Conservation (phyloP, 1,140 invertebrate genomes). For the Drosophila lacteicornis region DNA sequence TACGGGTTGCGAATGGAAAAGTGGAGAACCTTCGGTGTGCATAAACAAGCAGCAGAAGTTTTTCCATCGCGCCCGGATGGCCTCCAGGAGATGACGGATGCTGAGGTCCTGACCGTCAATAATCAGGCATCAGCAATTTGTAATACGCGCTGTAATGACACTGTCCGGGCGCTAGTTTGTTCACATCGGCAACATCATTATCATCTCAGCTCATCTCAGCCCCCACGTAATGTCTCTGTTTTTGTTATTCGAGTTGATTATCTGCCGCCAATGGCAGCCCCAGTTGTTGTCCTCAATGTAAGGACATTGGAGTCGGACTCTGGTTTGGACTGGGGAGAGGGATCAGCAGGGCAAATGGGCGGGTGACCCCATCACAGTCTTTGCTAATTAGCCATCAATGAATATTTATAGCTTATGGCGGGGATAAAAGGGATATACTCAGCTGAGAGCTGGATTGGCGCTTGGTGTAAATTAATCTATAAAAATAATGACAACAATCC, state of each 20-base stretch:
- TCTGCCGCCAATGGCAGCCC: conserved; percentile 44
- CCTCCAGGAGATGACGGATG: conserved; percentile 44
- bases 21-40: conserved; percentile 35
- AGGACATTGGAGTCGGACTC: not conserved
- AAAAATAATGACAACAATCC: not conserved
- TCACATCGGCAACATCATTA: conserved; percentile 60
- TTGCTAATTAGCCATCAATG: conserved; percentile 68
- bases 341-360: conserved; percentile 22
- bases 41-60: conserved; percentile 36
- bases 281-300: conserved; percentile 24
- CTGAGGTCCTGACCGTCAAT: conserved; percentile 44
- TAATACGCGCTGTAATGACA: conserved; percentile 57
- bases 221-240: conserved; percentile 21
- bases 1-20: conserved; percentile 2
- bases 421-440: conserved; percentile 7
- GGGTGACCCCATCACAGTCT: conserved; percentile 28
- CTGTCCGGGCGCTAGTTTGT: conserved; percentile 35
- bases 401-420: conserved; percentile 63
- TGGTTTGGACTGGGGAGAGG: not conserved
- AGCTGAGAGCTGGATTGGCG: not conserved
- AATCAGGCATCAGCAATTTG: conserved; percentile 63
- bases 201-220: conserved; percentile 1
- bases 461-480: not conserved
- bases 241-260: conserved; percentile 68
- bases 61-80: conserved; percentile 13